phyloP scores from a whole-genome alignment of 2,113 vertebrate species.

The Rhagologus leucostigma region DNA sequence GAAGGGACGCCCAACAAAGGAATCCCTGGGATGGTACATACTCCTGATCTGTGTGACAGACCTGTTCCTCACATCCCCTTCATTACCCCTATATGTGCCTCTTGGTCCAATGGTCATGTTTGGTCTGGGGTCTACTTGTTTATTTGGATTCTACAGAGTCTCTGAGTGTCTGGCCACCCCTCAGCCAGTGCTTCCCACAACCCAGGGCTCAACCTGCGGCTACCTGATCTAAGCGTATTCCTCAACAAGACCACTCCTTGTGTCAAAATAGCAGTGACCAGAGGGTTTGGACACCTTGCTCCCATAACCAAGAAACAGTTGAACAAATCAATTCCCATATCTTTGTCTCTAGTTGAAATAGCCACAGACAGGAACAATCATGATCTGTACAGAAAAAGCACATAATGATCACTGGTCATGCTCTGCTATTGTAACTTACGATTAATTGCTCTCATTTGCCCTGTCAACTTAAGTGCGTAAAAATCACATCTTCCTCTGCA shows the following conservation, averaged over 20 bases:
- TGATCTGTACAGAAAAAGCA: not conserved
- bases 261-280: not conserved
- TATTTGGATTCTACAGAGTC: not conserved
- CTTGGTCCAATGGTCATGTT: not conserved
- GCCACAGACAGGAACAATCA: not conserved
- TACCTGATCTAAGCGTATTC: not conserved
- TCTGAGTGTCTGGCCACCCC: not conserved
- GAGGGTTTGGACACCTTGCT: not conserved
- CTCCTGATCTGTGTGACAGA: not conserved
- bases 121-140: not conserved
- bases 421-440: not conserved
- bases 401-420: not conserved
- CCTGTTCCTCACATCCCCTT: rapidly evolving
- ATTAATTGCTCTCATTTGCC: not conserved
- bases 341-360: not conserved
- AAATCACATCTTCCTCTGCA: not conserved
- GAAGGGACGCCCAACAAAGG: no score
- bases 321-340: not conserved
- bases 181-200: not conserved
- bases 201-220: not conserved
- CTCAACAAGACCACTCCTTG: not conserved
- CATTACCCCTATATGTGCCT: not conserved
- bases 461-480: not conserved
- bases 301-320: not conserved
- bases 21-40: not conserved